A percentile compares a stretch with the other conserved stretches of the same genome.
phyloP scores from a whole-genome alignment of 2,113 vertebrate genomes.

The Piaya cayana region DNA sequence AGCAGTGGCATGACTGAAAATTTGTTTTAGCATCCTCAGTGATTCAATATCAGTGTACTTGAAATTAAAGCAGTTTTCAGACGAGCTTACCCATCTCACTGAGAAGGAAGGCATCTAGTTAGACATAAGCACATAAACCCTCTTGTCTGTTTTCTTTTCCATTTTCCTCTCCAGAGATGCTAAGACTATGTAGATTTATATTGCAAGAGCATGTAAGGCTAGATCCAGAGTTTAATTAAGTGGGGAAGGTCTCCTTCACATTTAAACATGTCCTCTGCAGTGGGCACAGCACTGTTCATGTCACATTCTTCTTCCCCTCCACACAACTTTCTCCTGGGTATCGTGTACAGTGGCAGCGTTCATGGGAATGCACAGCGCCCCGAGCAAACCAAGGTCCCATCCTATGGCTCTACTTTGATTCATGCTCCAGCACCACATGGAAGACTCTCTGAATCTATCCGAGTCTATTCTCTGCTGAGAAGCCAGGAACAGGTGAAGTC shows the following conservation, averaged over 20 bases:
- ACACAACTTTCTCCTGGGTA: background rate
- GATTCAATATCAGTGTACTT: background rate
- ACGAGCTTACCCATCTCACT: background rate
- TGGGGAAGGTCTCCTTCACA: background rate
- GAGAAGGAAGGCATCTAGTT: background rate
- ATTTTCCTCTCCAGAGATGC: background rate
- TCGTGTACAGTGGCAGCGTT: fast-evolving
- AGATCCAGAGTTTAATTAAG: background rate
- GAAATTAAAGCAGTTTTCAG: background rate
- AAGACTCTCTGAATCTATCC: background rate
- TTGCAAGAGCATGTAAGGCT: background rate
- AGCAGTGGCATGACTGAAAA: background rate
- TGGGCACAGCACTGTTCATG: background rate
- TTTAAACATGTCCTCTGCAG: background rate
- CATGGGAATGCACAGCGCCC: background rate
- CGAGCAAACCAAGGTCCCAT: background rate
- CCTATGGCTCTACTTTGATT: background rate
- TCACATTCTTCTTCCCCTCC: background rate
- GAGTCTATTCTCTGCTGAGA: background rate
- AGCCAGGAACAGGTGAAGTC: background rate
- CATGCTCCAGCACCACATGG: fast-evolving
- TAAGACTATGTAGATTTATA: background rate
- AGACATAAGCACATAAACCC: background rate
- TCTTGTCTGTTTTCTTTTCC: background rate
- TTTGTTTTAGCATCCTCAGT: background rate